phyloP scores from a whole-genome alignment of 2,797 vertebrate genomes.

The Catamblyrhynchus diadema region DNA sequence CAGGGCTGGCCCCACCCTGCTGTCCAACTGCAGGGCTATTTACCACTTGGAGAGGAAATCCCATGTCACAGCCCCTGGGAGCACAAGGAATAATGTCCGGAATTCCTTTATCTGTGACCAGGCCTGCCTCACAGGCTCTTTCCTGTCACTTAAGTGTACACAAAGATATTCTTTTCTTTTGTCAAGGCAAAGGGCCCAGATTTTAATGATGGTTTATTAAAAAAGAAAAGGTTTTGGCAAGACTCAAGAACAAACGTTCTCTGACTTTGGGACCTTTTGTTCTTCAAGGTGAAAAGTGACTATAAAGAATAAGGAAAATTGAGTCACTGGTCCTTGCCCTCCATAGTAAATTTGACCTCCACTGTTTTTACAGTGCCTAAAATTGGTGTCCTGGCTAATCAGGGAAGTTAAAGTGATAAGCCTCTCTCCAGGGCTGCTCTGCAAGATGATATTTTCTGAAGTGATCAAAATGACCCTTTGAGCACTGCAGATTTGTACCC shows the following conservation, averaged over 20 bases:
- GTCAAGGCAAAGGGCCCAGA: constrained; percentile 33
- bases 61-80: constrained; percentile 61
- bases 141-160: constrained; percentile 66
- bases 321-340: constrained; percentile 61
- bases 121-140: constrained; percentile 35
- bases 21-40: constrained; percentile 32
- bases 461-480: not conserved
- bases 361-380: constrained; percentile 7
- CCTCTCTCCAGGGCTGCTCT: not conserved
- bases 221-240: constrained; percentile 32
- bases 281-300: constrained; percentile 61
- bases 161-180: constrained; percentile 64
- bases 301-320: constrained; percentile 51
- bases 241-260: constrained; percentile 38
- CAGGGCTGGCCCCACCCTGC: constrained; percentile 9
- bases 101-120: constrained; percentile 74
- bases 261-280: constrained; percentile 52
- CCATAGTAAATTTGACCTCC: constrained; percentile 67
- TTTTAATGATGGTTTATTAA: constrained; percentile 54
- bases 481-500: not conserved
- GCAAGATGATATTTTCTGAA: not conserved
- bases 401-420: not conserved
- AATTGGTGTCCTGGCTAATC: not conserved
- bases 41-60: constrained; percentile 69
- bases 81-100: constrained; percentile 72